Evolutionary conservation across 2,888 invertebrate species (phyloP), one percentile per base, ranked within the genome.

Genomic region (Sarcophaga rosellei): DNA sequence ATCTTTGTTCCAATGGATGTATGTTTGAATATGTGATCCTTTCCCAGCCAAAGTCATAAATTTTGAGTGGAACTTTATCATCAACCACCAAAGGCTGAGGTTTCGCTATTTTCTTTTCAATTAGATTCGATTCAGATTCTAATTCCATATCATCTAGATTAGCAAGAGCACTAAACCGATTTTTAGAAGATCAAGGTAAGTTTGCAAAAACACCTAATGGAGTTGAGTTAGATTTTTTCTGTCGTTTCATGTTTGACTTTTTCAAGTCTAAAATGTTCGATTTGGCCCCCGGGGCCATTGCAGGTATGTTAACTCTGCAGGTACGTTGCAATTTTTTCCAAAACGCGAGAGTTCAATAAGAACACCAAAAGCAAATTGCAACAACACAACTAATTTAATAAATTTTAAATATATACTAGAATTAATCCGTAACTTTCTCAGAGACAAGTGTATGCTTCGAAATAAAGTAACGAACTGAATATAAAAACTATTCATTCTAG

Each of bases 1-100:
- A 69, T 21, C 25, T 78, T 82, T 17, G 80, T 80, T 45, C 66
- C 72, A 17, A 82, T 82, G 12, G 70, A 70, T 20, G 72, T 82
- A 17, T 72, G 70, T 66, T 72, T 77, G n/a, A 79, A 77, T 53
- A 76, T 10, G 65, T 25, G 61, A n/a, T 80, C 68, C 44, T 78
- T 78, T 53, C 70, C 78, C 17, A 80, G 45, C 47, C n/a, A 8
- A 15, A n/a, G 25, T 68, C 59, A 61, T 17, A 80, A 45, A 4
- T 65, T 23, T 2, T 21, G 65, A 80, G 66, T 21, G 57, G 3
- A 23, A 59, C 45, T 45, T 73, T 73, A 5, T 44, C 21, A 23
- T 74, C 73, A 15, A 73, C 66, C 8, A 74, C 73, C 11, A 80
- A 6, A 12, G 66, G 73, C 23, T 68, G 73, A 25, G 68, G 80